A percentile compares a stretch with the other conserved stretches of the same genome.
These are phyloP conservation scores for Holacanthus passer DNA, from an alignment of 2,113 vertebrate genomes.

Conservation along the genomic window DNA sequence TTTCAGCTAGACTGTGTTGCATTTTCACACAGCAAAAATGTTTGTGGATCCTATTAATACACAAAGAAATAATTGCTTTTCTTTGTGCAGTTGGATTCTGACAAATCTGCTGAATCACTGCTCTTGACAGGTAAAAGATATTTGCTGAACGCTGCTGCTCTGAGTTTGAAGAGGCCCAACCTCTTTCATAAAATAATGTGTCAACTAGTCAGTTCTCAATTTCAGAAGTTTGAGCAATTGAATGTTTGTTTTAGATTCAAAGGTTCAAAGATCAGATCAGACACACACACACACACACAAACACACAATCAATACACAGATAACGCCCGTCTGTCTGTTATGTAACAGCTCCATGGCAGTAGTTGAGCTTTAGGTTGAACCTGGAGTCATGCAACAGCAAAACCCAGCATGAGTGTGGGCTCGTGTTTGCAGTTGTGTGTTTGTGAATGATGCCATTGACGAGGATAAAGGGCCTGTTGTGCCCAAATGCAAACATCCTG, in stretches of 20 bases:
- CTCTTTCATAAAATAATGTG: background rate
- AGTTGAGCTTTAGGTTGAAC: slow-evolving; percentile 10
- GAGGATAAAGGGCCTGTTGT: slow-evolving; percentile 31
- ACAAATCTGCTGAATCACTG: background rate
- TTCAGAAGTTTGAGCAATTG: background rate
- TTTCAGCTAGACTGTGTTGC: background rate
- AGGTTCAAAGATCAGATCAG: slow-evolving; percentile 28
- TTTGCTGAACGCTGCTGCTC: background rate
- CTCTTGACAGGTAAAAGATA: background rate
- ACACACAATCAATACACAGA: slow-evolving; percentile 40
- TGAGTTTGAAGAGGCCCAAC: background rate
- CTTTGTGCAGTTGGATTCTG: background rate
- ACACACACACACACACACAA: background rate
- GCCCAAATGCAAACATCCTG: slow-evolving; percentile 29
- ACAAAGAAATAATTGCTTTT: background rate
- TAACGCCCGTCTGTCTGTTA: slow-evolving; percentile 19
- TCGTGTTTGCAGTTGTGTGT: background rate
- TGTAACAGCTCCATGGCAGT: slow-evolving; percentile 12
- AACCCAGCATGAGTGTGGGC: background rate
- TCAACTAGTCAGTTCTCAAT: background rate
- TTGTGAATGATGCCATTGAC: slow-evolving; percentile 43
- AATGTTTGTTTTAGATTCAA: slow-evolving; percentile 4
- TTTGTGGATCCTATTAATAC: background rate
- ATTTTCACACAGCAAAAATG: background rate
- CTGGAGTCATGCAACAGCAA: slow-evolving; percentile 15